Conservation (phyloP, 2,113 vertebrate genomes). For the Sminthopsis crassicaudata region DNA sequence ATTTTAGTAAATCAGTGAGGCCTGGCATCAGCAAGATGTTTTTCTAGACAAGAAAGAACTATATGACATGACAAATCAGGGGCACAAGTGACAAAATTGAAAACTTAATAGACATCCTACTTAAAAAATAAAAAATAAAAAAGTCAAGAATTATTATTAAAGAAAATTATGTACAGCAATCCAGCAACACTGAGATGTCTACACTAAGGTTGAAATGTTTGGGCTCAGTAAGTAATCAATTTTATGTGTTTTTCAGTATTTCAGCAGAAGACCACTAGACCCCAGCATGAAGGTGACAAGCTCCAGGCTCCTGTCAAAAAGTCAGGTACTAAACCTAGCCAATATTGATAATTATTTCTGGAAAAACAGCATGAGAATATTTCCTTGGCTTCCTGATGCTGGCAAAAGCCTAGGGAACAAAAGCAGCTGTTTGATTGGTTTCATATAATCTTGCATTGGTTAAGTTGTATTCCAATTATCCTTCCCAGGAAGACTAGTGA, state of each 20-base stretch:
- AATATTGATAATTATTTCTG: slow-evolving; percentile 37
- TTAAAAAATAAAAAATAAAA: slow-evolving; percentile 62
- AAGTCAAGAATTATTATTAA: slow-evolving; percentile 43
- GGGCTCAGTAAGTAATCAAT: slow-evolving; percentile 14
- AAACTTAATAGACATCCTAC: slow-evolving; percentile 62
- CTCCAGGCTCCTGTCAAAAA: slow-evolving; percentile 81
- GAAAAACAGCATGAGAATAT: slow-evolving; percentile 37
- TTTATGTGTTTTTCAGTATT: slow-evolving; percentile 85
- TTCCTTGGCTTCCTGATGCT: slow-evolving; percentile 33
- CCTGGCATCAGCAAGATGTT: slow-evolving; percentile 10
- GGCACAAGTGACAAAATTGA: slow-evolving; percentile 64
- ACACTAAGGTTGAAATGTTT: background rate
- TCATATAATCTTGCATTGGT: slow-evolving; percentile 29
- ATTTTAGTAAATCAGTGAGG: slow-evolving; percentile 53
- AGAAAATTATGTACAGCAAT: slow-evolving; percentile 47
- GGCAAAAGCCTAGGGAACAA: slow-evolving; percentile 23
- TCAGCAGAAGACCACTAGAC: slow-evolving; percentile 85
- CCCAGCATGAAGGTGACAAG: slow-evolving; percentile 77
- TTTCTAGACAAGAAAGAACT: slow-evolving; percentile 48
- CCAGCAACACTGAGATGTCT: slow-evolving; percentile 17
- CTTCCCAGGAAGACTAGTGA: slow-evolving; percentile 8
- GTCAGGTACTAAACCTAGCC: slow-evolving; percentile 81
- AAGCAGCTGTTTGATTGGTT: slow-evolving; percentile 42
- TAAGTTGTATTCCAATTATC: slow-evolving; percentile 16
- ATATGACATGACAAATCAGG: slow-evolving; percentile 60